These are phyloP conservation scores for Linurgus olivaceus DNA, from an alignment of 2,797 vertebrate species.

Conservation along the genomic window DNA sequence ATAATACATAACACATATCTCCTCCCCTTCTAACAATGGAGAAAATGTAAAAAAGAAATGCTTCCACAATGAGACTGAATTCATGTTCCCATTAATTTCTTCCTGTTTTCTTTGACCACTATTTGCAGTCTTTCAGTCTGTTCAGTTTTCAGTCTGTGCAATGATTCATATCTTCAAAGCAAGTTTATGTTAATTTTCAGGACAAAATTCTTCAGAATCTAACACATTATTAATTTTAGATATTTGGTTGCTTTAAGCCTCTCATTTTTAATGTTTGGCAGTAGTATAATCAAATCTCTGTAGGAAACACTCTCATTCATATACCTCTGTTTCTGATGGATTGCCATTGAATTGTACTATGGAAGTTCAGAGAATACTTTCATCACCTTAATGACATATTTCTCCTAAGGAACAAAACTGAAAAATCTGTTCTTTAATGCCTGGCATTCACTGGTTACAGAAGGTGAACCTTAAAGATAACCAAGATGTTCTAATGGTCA, in stretches of 20 bases:
- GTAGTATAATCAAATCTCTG: not conserved
- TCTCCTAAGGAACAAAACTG: not conserved
- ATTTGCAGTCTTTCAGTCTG: not conserved
- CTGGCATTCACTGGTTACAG: not conserved
- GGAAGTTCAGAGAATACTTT: not conserved
- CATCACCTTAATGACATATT: not conserved
- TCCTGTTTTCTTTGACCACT: not conserved
- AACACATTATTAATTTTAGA: not conserved
- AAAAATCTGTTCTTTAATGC: not conserved
- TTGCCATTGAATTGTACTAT: not conserved
- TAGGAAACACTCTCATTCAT: not conserved
- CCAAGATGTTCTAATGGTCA: not conserved
- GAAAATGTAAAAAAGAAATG: not conserved
- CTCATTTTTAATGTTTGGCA: not conserved
- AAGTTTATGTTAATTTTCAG: not conserved
- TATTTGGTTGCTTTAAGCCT: not conserved
- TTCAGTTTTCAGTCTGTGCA: not conserved
- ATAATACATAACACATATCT: not conserved
- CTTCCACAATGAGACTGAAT: not conserved
- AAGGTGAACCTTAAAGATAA: not conserved
- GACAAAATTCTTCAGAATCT: not conserved
- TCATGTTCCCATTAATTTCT: not conserved
- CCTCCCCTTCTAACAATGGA: not conserved
- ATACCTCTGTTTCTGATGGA: not conserved
- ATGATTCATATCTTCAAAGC: not conserved